These are phyloP conservation scores for Agrotis clavis DNA, from an alignment of 2,888 invertebrate genomes.

Conservation along the genomic window DNA sequence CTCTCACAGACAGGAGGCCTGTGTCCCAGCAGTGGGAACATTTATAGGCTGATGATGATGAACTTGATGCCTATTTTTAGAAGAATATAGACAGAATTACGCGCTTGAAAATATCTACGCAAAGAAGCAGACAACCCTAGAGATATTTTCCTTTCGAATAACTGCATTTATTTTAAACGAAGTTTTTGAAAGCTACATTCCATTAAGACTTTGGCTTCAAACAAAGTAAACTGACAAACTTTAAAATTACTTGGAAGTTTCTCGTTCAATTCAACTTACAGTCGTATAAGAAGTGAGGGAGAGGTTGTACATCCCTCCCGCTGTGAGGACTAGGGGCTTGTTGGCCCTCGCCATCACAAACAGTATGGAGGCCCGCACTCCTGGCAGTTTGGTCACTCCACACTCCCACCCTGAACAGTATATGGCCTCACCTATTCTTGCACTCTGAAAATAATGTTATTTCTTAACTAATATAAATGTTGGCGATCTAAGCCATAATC, in stretches of 20 bases:
- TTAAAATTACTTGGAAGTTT: conserved; percentile 30
- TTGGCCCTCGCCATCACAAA: conserved; percentile 79
- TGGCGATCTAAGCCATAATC: no score
- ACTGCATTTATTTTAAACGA: conserved; percentile 22
- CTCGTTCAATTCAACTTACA: conserved; percentile 70
- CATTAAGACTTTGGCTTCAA: conserved; percentile 5
- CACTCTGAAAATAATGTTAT: conserved; percentile 72
- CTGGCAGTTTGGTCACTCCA: conserved; percentile 74
- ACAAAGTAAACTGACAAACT: conserved; percentile 43
- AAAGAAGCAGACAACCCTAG: not conserved
- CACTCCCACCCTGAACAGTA: conserved; percentile 85
- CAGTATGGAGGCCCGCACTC: conserved; percentile 77
- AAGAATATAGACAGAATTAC: no score
- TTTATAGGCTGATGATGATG: no score
- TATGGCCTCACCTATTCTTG: conserved; percentile 77
- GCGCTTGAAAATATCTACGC: not conserved
- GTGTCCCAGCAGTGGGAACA: no score
- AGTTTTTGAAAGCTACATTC: conserved; percentile 28
- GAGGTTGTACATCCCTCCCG: conserved; percentile 86
- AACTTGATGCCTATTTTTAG: no score
- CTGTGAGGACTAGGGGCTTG: conserved; percentile 81
- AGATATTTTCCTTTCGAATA: conserved; percentile 24
- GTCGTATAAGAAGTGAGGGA: conserved; percentile 81
- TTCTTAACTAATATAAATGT: no score
- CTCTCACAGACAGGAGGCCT: no score